A percentile compares a stretch with the other conserved stretches of the same genome.
phyloP scores from a whole-genome alignment of 2,797 vertebrate species.

The Leptatherina wallacei region DNA sequence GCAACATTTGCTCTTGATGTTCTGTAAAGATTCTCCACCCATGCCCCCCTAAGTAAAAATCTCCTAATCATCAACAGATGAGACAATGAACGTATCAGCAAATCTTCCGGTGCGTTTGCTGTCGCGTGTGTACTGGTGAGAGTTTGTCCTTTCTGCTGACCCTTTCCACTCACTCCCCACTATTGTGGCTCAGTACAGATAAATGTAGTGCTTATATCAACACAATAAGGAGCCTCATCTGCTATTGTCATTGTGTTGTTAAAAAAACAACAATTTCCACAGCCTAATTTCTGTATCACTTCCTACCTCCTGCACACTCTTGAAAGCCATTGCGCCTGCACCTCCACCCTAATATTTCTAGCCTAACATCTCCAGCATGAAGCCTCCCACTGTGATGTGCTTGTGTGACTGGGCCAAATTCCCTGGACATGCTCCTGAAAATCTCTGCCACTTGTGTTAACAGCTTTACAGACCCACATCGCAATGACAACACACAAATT shows the following conservation, averaged over 20 bases:
- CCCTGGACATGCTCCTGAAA: background rate
- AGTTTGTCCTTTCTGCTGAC: background rate
- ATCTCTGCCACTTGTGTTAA: background rate
- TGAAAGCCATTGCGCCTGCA: background rate
- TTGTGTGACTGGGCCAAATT: background rate
- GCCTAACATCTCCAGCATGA: background rate
- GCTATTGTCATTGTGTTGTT: background rate
- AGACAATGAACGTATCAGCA: background rate
- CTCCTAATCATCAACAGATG: background rate
- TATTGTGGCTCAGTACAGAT: background rate
- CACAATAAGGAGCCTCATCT: background rate
- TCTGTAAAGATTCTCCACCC: background rate
- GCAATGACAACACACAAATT: background rate
- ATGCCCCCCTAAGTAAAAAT: background rate
- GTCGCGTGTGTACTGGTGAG: background rate
- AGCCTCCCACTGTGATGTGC: background rate
- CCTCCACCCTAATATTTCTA: background rate
- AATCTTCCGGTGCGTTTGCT: background rate
- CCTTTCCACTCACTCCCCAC: background rate
- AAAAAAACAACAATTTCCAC: background rate
- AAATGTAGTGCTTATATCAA: background rate
- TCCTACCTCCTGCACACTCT: background rate
- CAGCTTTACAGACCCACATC: background rate
- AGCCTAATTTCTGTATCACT: background rate
- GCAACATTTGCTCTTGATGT: background rate